phyloP scores from a whole-genome alignment of 2,113 vertebrate species.

The Siphamia tubifer region DNA sequence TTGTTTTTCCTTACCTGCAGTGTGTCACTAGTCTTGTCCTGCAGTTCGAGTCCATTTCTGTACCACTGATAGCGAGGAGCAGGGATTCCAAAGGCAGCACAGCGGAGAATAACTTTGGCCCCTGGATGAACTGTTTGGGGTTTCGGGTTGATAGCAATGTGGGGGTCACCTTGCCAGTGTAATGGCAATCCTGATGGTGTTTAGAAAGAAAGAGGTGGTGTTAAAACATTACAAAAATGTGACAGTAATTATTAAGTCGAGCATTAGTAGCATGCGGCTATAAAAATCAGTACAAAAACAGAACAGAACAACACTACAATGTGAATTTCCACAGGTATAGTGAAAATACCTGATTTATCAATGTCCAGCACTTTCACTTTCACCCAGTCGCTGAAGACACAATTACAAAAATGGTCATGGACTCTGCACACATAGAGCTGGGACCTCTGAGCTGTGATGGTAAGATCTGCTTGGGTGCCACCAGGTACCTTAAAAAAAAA shows the following conservation, averaged over 20 bases:
- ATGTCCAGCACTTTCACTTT: slow-evolving; percentile 82
- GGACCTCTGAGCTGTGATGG: slow-evolving; percentile 70
- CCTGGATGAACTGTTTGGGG: slow-evolving; percentile 65
- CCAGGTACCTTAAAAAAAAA: slow-evolving; percentile 68
- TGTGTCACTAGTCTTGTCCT: slow-evolving; percentile 66
- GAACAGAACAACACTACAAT: no score
- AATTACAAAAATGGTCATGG: slow-evolving; percentile 75
- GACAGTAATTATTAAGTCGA: no score
- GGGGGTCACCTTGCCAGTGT: slow-evolving; percentile 81
- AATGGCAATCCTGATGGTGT: slow-evolving; percentile 59
- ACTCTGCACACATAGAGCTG: slow-evolving; percentile 83
- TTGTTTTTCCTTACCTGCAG: slow-evolving; percentile 71
- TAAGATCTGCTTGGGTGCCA: slow-evolving; percentile 77
- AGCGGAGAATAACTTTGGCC: slow-evolving; percentile 70
- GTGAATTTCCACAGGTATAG: neutral
- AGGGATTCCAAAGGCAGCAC: slow-evolving; percentile 83
- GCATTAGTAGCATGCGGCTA: no score
- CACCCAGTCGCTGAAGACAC: slow-evolving; percentile 82
- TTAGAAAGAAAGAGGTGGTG: neutral
- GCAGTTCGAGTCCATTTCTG: slow-evolving; percentile 78
- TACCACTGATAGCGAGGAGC: slow-evolving; percentile 87
- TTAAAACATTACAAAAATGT: no score
- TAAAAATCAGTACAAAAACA: no score
- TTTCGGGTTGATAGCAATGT: slow-evolving; percentile 77
- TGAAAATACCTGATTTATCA: slow-evolving; percentile 63